Conservation (phyloP, 2,113 vertebrate species). For the Pogona vitticeps region DNA sequence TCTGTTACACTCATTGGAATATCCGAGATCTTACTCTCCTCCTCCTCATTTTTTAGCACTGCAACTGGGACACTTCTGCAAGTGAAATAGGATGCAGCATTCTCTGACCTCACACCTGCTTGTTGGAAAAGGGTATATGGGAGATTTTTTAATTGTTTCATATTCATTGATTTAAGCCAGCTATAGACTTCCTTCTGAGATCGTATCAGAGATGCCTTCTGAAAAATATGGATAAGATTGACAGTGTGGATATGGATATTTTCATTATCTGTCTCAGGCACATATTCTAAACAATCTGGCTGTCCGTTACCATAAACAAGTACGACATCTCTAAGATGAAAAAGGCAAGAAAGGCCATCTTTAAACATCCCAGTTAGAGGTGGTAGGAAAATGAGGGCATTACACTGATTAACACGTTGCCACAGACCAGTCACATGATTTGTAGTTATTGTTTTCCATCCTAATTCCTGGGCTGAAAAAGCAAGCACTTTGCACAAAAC, state of each 20-base stretch:
- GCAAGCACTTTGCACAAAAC: conserved; percentile 76
- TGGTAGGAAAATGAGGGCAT: conserved; percentile 78
- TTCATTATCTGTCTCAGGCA: conserved; percentile 61
- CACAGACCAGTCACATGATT: conserved; percentile 24
- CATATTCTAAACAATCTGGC: conserved; percentile 38
- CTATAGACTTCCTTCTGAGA: conserved; percentile 59
- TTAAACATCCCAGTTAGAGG: conserved; percentile 63
- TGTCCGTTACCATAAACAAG: conserved; percentile 71
- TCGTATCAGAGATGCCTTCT: conserved; percentile 75
- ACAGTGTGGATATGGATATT: conserved; percentile 73
- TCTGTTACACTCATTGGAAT: conserved; percentile 63
- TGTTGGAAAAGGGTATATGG: conserved; percentile 58
- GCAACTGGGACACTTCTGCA: conserved; percentile 57
- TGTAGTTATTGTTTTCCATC: conserved; percentile 76
- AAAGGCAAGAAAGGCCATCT: conserved; percentile 44
- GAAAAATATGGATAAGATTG: conserved; percentile 72
- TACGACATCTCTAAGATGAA: conserved; percentile 71
- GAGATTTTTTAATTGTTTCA: conserved; percentile 40
- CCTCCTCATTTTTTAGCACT: conserved; percentile 62
- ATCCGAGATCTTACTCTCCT: conserved; percentile 56
- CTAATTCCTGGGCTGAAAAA: conserved; percentile 74
- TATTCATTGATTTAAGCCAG: conserved; percentile 78
- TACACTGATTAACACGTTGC: conserved; percentile 55
- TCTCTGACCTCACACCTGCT: neutral
- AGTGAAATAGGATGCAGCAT: conserved; percentile 78